Base-by-base conservation (phyloP, 2,113 vertebrate species). In the Zapornia atra region DNA sequence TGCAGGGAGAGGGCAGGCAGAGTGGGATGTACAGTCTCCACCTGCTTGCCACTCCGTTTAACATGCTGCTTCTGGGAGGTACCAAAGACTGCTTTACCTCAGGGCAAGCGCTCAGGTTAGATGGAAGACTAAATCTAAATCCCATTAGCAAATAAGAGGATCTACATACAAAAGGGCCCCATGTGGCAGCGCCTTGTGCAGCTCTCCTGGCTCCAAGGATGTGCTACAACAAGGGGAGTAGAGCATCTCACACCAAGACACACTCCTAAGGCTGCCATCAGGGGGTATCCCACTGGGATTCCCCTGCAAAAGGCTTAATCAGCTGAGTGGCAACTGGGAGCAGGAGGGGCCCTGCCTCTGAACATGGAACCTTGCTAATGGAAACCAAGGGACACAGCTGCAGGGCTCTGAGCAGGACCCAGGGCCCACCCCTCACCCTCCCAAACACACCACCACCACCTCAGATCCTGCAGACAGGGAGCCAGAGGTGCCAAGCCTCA, bases 181-280 rank as follows among this genome's bases (percentile, higher is more conserved):
- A 8, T 3, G 42, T 1, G 13, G 84, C 61, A 48, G 28, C 36
- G 11, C 0, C 1, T 2, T 14, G 14, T 17, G 44, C 24, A 70
- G 85, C 40, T 60, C 46, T 44, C 59, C 64, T 59, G 38, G 46
- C 64, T 57, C 88, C 5, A 12, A 42, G 71, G 50, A 53, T 17
- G 16, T 25, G 9, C 10, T 6, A 22, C 0, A 1, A 17, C n/a
- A 36, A 63, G 57, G 36, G 40, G 25, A 59, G 26, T 18, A n/a
- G 11, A n/a, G 28, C 34, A 64, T 24, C 63, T 46, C 56, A 28
- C 5, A 2, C 20, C 36, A 24, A 53, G 57, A 31, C 17, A 31
- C 17, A 40, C 46, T 28, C 29, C 4, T 38, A 77, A 53, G 12
- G 9, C 36, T 26, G n/a, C 31, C 3, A 15, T n/a, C 25, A 4